Conservation (phyloP, 2,113 vertebrate species). For the Rhabdomys dilectus region DNA sequence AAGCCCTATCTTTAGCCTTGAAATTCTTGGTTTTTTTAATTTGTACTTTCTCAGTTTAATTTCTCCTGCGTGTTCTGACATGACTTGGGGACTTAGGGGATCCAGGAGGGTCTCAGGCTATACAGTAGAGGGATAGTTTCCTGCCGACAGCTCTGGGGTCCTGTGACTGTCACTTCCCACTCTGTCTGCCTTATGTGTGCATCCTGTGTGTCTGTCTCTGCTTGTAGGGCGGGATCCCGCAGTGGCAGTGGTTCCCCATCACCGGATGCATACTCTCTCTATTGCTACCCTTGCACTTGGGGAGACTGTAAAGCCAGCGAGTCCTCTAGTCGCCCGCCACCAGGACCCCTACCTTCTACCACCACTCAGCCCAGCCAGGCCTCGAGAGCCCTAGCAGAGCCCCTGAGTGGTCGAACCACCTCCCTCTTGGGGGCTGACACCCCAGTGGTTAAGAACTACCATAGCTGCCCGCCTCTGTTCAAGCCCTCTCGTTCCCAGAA, state of each 20-base stretch:
- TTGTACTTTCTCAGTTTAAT: not conserved
- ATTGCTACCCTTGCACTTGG: conserved; percentile 98
- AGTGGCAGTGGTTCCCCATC: conserved; percentile 92
- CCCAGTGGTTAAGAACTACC: conserved; percentile 86
- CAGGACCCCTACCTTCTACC: conserved; percentile 77
- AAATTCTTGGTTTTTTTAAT: not conserved
- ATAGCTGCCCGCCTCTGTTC: conserved; percentile 89
- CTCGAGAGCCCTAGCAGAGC: conserved; percentile 86
- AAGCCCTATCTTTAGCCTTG: not conserved
- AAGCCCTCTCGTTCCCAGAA: conserved; percentile 91
- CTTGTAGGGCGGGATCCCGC: conserved; percentile 84
- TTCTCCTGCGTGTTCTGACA: not conserved
- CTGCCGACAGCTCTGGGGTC: not conserved
- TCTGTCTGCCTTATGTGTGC: not conserved
- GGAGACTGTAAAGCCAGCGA: conserved; percentile 93
- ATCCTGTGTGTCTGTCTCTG: not conserved
- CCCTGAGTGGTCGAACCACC: conserved; percentile 80
- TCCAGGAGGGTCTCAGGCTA: not conserved
- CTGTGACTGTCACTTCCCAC: too few relatives aligned
- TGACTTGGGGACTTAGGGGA: not conserved
- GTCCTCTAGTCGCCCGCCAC: conserved; percentile 80
- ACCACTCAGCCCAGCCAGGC: conserved; percentile 88
- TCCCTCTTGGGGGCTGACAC: conserved; percentile 86
- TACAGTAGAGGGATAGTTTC: not conserved
- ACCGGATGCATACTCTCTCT: conserved; percentile 93